Percentiles rank a stretch among this genome's conserved stretches.
phyloP scores from a whole-genome alignment of 1,140 invertebrate genomes.

The Odontomachus brunneus region DNA sequence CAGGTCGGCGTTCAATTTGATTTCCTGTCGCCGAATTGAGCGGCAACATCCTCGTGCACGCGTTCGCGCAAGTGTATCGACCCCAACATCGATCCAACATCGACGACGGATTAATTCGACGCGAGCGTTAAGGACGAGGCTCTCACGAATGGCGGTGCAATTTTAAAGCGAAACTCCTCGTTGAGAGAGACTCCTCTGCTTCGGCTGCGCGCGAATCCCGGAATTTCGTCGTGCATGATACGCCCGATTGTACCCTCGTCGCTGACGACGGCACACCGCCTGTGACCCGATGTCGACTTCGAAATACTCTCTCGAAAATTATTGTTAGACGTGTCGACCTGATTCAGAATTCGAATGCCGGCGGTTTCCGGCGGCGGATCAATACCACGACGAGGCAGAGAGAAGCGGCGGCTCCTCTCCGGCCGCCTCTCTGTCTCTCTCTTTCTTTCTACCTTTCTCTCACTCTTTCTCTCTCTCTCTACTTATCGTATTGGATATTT shows the following conservation, averaged over 20 bases:
- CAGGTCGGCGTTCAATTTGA: slow-evolving; percentile 51
- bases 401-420: not conserved
- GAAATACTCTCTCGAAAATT: slow-evolving; percentile 56
- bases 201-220: not conserved
- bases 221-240: slow-evolving; percentile 15
- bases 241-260: not conserved
- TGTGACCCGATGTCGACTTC: slow-evolving; percentile 20
- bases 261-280: not conserved
- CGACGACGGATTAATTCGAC: slow-evolving; percentile 28
- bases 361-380: slow-evolving; percentile 39
- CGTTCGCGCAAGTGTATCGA: not conserved
- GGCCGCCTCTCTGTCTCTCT: not conserved
- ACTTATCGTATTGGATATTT: slow-evolving; percentile 15
- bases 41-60: not conserved
- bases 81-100: slow-evolving; percentile 1
- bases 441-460: not conserved
- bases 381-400: slow-evolving; percentile 20
- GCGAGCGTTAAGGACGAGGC: not conserved
- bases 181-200: not conserved
- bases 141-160: not conserved
- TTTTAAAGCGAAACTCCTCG: slow-evolving; percentile 29
- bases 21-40: slow-evolving; percentile 55
- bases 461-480: too few species aligned
- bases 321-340: slow-evolving; percentile 56
- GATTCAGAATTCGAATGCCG: slow-evolving; percentile 56